phyloP scores from a whole-genome alignment of 1,140 invertebrate species.

The Papilio glaucus region DNA sequence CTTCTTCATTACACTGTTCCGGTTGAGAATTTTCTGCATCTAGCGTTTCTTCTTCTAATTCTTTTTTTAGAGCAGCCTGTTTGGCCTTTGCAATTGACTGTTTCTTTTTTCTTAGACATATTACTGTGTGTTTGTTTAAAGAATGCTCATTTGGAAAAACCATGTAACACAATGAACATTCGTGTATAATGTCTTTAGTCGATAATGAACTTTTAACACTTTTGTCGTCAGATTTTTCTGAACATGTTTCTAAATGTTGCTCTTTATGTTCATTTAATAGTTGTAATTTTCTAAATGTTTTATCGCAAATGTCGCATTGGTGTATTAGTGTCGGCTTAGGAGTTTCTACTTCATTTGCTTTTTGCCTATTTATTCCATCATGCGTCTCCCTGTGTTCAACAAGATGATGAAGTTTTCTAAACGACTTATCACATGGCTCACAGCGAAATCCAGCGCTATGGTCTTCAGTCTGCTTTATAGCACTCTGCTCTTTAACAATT shows the following conservation, averaged over 20 bases:
- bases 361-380: slow-evolving; percentile 70
- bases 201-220: slow-evolving; percentile 73
- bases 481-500: slow-evolving; percentile 46
- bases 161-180: slow-evolving; percentile 82
- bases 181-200: slow-evolving; percentile 81
- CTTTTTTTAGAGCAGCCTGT: slow-evolving; percentile 40
- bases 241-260: slow-evolving; percentile 75
- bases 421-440: slow-evolving; percentile 82
- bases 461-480: slow-evolving; percentile 60
- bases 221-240: slow-evolving; percentile 76
- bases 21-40: slow-evolving; percentile 40
- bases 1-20: slow-evolving; percentile 42
- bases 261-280: slow-evolving; percentile 80
- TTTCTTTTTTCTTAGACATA: slow-evolving; percentile 77
- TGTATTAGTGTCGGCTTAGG: slow-evolving; percentile 50
- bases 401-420: slow-evolving; percentile 80
- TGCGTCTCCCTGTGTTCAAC: slow-evolving; percentile 81
- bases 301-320: slow-evolving; percentile 79
- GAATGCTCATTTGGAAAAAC: slow-evolving; percentile 82
- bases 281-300: slow-evolving; percentile 78
- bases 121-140: slow-evolving; percentile 74
- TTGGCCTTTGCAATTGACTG: slow-evolving; percentile 64
- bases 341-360: slow-evolving; percentile 46
- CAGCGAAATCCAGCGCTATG: slow-evolving; percentile 78
- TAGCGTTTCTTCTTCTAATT: slow-evolving; percentile 35